A percentile compares a stretch with the other conserved stretches of the same genome.
These are phyloP conservation scores for Eulemur rufifrons DNA, from an alignment of 2,113 vertebrate species.

Conservation along the genomic window DNA sequence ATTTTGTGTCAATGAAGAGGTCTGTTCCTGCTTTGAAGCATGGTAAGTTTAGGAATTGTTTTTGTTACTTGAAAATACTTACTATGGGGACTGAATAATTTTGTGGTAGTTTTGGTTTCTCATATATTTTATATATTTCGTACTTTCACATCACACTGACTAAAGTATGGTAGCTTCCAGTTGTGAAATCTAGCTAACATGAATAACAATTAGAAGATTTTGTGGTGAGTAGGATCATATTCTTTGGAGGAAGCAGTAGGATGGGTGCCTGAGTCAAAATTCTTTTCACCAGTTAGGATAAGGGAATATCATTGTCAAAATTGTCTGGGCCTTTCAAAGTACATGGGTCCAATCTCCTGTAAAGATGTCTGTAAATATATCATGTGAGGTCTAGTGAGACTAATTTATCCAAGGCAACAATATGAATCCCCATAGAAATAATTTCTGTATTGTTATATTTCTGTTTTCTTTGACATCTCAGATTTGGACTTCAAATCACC, in stretches of 20 bases:
- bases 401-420: neutral
- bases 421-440: neutral
- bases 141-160: neutral
- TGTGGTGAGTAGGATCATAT: neutral
- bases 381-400: neutral
- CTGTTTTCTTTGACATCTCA: slow-evolving; percentile 52
- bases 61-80: slow-evolving; percentile 10
- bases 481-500: slow-evolving; percentile 31
- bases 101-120: slow-evolving; percentile 19
- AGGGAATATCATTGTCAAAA: neutral
- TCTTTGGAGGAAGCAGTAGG: neutral
- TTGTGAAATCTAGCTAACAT: slow-evolving; percentile 12
- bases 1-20: neutral
- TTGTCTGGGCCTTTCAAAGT: neutral
- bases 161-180: neutral
- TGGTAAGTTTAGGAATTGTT: slow-evolving; percentile 11
- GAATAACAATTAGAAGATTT: neutral
- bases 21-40: slow-evolving; percentile 8
- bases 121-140: neutral
- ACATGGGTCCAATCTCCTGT: neutral
- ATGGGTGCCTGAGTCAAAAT: neutral
- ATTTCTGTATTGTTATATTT: neutral
- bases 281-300: neutral
- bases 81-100: neutral
- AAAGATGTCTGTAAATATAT: neutral